These are phyloP conservation scores for Trematomus bernacchii DNA, from an alignment of 2,797 vertebrate genomes.

Conservation along the genomic window DNA sequence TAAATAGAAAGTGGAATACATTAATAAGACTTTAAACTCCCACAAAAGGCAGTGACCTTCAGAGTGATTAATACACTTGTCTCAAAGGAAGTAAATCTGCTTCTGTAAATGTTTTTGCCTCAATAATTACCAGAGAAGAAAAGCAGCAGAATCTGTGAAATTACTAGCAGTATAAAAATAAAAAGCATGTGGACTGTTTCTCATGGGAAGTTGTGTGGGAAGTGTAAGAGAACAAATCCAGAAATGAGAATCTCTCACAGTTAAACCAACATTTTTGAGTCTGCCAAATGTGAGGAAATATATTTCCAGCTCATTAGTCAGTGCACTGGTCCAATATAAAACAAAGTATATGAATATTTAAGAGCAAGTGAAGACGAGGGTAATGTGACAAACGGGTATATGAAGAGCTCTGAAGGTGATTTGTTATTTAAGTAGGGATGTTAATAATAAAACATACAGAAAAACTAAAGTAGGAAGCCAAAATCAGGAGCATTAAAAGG, in stretches of 20 bases:
- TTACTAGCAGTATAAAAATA: constrained; percentile 25
- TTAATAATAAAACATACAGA: constrained; percentile 38
- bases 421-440: not conserved
- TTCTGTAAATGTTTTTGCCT: not conserved
- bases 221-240: constrained; percentile 6
- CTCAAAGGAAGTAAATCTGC: not conserved
- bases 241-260: constrained; percentile 33
- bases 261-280: constrained; percentile 18
- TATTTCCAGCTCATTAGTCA: constrained; percentile 17
- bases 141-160: constrained; percentile 8
- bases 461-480: not conserved
- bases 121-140: not conserved
- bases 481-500: constrained; percentile 20
- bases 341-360: not conserved
- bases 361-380: constrained; percentile 3
- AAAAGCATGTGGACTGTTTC: constrained; percentile 7
- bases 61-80: not conserved
- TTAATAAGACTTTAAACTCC: not conserved
- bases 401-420: constrained; percentile 28
- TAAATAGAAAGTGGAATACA: not conserved
- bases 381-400: not conserved
- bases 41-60: not conserved
- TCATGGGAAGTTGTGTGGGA: constrained; percentile 27
- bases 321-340: not conserved
- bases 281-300: constrained; percentile 12